Evolutionary conservation across 2,888 invertebrate genomes (phyloP).

Genomic region (Dicranocentrus wangi): DNA sequence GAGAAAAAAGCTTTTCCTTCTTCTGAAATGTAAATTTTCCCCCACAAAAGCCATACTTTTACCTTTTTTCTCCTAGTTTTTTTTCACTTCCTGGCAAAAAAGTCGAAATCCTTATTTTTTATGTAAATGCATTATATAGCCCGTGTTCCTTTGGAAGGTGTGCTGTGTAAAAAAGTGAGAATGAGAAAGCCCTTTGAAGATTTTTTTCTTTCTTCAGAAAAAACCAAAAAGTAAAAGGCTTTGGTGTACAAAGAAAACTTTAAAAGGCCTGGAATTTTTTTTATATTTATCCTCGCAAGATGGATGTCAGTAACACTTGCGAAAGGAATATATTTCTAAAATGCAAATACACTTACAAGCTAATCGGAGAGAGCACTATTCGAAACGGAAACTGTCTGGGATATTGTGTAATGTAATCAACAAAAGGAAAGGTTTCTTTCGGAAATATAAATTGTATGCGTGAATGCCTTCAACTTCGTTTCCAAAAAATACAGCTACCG

Average conservation of each 20-base stretch:
- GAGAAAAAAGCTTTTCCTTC: conserved; percentile 40
- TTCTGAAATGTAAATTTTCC: conserved; percentile 59
- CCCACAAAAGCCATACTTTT: conserved; percentile 45
- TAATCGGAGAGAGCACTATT: background rate
- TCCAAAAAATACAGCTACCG: background rate
- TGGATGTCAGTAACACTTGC: too few species aligned
- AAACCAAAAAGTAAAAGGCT: conserved; percentile 12
- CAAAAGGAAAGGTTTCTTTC: background rate
- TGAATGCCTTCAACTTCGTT: background rate
- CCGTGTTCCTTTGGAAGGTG: background rate
- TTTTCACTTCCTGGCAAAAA: conserved; percentile 15
- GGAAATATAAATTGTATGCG: conserved; percentile 8
- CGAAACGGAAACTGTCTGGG: too few species aligned
- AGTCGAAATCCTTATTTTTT: conserved; percentile 27
- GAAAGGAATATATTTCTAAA: background rate
- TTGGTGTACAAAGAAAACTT: conserved; percentile 10
- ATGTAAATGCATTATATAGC: conserved; percentile 47
- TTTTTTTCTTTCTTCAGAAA: conserved; percentile 18
- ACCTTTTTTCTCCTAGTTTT: too few species aligned
- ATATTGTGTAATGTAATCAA: background rate
- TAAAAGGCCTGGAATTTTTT: conserved; percentile 11
- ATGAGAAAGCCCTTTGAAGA: conserved; percentile 45
- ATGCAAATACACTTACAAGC: background rate
- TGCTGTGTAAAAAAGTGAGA: conserved; percentile 36
- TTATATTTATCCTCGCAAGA: too few species aligned